Base-by-base conservation (phyloP, 2,888 invertebrate species). In the Cybosia mesomella region DNA sequence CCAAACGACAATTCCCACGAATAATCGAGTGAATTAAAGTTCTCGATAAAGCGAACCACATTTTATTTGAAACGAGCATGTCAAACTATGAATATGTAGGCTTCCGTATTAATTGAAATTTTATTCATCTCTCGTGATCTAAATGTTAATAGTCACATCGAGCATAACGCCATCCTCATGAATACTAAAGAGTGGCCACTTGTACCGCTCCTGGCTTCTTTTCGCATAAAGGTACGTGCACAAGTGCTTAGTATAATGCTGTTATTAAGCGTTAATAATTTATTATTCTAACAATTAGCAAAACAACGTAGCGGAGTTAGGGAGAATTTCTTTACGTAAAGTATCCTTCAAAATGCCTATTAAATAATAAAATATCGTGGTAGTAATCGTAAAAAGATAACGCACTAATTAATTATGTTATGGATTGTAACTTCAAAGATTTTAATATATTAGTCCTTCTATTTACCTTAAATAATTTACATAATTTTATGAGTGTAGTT, bases 181-280 rank as follows among this genome's bases (percentile, higher is more conserved):
- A 91, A 92, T 91, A 89, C 82, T 85, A 87, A 87, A 81, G 80
- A 86, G 85, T 79, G 74, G 84, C 87, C 85, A 91, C 89, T 88
- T 86, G 91, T 83, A 89, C 73, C 86, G 91, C 91, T 92, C 78
- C 90, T 92, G 91, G 90, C 84, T 87, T 81, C 84, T 83, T 87
- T 85, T 85, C 81, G 64, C 70, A 75, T 81, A 74, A 71, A 71
- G 71, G 57, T 64, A 36, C n/a, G 21, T 22, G n/a, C 59, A 64
- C 36, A 69, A 43, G 8, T 60, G 43, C 39, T 58, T 18, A 49
- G n/a, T 58, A 24, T 15, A 9, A 10, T 18, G 15, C 21, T 49
- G 15, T 59, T 39, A 59, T 15, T 24, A 7, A 24, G 22, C 9
- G 39, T 3, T 36, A 39, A 22, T 59, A 49, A n/a, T 49, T 49